These are phyloP conservation scores for Clistopyga incitator DNA, from an alignment of 2,888 invertebrate species.

Conservation along the genomic window DNA sequence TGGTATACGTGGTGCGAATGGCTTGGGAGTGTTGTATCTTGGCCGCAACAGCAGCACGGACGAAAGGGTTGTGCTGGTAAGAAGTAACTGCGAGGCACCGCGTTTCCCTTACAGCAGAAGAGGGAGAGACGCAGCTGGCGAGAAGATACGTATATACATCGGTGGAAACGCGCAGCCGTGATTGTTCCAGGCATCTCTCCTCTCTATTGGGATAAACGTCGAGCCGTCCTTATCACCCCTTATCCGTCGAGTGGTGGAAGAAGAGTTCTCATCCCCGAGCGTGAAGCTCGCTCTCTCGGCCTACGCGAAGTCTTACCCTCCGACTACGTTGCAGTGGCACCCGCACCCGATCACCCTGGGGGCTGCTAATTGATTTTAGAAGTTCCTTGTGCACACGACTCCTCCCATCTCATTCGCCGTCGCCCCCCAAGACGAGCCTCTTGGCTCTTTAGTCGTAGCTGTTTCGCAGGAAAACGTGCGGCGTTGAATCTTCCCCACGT, in stretches of 20 bases:
- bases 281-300: neutral
- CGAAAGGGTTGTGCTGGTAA: slow-evolving; percentile 70
- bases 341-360: slow-evolving; percentile 71
- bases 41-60: slow-evolving; percentile 47
- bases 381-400: slow-evolving; percentile 75
- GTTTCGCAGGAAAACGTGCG: slow-evolving; percentile 63
- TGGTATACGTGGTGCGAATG: neutral
- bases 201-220: slow-evolving; percentile 76
- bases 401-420: slow-evolving; percentile 33
- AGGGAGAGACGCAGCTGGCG: slow-evolving; percentile 6
- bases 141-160: slow-evolving; percentile 66
- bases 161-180: slow-evolving; percentile 73
- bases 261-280: slow-evolving; percentile 46
- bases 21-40: slow-evolving; percentile 25
- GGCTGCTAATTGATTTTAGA: slow-evolving; percentile 84
- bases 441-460: slow-evolving; percentile 51
- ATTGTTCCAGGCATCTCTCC: slow-evolving; percentile 78
- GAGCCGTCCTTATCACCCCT: slow-evolving; percentile 70
- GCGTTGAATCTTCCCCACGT: slow-evolving; percentile 40
- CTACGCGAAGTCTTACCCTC: slow-evolving; percentile 62
- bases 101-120: slow-evolving; percentile 1
- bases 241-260: slow-evolving; percentile 49
- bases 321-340: slow-evolving; percentile 71
- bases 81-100: slow-evolving; percentile 31
- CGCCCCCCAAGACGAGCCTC: slow-evolving; percentile 45